These are phyloP conservation scores for Hypanus sabinus DNA, from an alignment of 2,113 vertebrate genomes.

Conservation along the genomic window DNA sequence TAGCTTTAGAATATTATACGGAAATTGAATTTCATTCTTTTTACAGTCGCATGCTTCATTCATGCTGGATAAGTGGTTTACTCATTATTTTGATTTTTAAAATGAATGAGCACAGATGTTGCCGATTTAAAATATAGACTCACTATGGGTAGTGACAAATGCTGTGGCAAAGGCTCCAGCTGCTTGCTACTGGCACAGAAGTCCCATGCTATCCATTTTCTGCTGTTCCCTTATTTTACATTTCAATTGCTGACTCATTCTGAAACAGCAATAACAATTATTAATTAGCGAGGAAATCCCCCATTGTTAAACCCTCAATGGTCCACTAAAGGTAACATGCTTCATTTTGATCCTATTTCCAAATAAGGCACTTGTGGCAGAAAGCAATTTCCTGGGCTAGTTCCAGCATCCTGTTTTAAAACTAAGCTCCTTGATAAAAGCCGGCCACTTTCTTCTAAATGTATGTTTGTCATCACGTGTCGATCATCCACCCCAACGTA, in stretches of 20 bases:
- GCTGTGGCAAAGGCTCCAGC: background rate
- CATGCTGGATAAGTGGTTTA: background rate
- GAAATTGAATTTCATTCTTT: background rate
- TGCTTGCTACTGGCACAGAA: background rate
- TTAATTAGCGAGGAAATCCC: constrained; percentile 10
- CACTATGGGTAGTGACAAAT: background rate
- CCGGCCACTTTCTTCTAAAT: constrained; percentile 15
- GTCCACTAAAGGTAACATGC: background rate
- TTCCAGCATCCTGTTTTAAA: constrained; percentile 7
- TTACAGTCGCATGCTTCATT: background rate
- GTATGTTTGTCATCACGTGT: background rate
- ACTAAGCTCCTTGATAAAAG: background rate
- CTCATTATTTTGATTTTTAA: constrained; percentile 11
- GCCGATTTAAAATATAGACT: background rate
- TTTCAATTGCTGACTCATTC: background rate
- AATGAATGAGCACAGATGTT: background rate
- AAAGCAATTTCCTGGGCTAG: constrained; percentile 18
- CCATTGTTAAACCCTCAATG: background rate
- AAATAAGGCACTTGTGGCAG: constrained; percentile 11
- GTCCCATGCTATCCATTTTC: background rate
- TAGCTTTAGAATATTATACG: background rate
- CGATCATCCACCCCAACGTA: background rate
- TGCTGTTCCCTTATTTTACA: background rate
- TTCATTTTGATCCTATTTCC: constrained; percentile 22
- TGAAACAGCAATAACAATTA: background rate